A percentile compares a stretch with the other conserved stretches of the same genome.
phyloP scores from a whole-genome alignment of 1,140 invertebrate genomes.

The Temnothorax nylanderi region DNA sequence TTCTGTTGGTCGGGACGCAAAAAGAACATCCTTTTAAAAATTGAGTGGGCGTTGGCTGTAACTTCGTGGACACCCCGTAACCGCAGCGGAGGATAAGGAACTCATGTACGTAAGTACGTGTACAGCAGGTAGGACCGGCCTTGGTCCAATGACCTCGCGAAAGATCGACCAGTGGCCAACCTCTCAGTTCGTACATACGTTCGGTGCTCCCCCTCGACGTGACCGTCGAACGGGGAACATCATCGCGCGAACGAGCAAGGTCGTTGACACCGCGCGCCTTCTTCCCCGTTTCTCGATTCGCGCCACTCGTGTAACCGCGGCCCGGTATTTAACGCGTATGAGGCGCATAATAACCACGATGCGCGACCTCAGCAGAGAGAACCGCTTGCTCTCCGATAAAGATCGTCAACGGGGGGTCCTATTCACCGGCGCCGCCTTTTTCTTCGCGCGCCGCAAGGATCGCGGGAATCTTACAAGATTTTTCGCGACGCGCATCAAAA shows the following conservation, averaged over 20 bases:
- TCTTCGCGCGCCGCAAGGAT: neutral
- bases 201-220: conserved; percentile 48
- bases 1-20: neutral
- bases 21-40: conserved; percentile 57
- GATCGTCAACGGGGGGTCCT: neutral
- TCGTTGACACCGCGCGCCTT: conserved; percentile 51
- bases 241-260: conserved; percentile 35
- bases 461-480: neutral
- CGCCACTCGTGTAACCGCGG: conserved; percentile 38
- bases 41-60: conserved; percentile 44
- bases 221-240: conserved; percentile 48
- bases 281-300: conserved; percentile 34
- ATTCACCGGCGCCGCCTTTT: neutral
- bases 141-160: conserved; percentile 81
- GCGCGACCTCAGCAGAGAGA: neutral
- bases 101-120: conserved; percentile 20
- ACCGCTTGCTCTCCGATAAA: neutral
- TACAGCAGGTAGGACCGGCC: conserved; percentile 76
- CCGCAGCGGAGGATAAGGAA: conserved; percentile 2
- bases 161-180: conserved; percentile 60
- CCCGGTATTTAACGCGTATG: conserved; percentile 42
- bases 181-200: conserved; percentile 52
- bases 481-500: neutral
- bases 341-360: neutral
- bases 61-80: conserved; percentile 18